A percentile compares a stretch with the other conserved stretches of the same genome.
phyloP scores from a whole-genome alignment of 2,797 vertebrate genomes.

The Coendou prehensilis region DNA sequence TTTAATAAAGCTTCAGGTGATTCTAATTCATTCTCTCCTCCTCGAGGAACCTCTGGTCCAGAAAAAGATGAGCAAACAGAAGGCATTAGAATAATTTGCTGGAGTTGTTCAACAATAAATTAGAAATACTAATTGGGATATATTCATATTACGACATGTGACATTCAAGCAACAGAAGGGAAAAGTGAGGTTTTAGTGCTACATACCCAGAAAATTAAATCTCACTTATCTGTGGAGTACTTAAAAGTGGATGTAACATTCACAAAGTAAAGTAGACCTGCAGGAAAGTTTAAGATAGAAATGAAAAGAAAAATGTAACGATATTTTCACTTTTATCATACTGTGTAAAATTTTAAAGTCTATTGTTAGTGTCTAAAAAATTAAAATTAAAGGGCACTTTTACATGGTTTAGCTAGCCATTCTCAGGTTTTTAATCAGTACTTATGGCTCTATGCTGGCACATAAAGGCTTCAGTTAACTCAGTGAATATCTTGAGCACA shows the following conservation, averaged over 20 bases:
- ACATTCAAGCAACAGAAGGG: background rate
- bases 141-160: background rate
- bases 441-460: background rate
- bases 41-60: background rate
- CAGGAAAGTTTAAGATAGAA: slow-evolving; percentile 6
- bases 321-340: background rate
- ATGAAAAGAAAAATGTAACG: background rate
- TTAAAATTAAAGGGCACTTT: background rate
- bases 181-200: background rate
- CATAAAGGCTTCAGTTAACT: background rate
- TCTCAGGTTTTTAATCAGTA: background rate
- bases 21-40: background rate
- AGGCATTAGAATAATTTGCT: background rate
- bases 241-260: background rate
- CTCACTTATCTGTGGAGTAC: background rate
- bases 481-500: background rate
- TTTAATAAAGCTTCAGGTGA: background rate
- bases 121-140: background rate
- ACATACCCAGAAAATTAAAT: background rate
- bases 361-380: background rate
- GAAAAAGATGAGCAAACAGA: background rate
- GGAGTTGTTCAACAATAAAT: background rate
- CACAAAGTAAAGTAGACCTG: background rate
- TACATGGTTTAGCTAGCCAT: background rate
- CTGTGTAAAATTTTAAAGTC: background rate